phyloP scores from a whole-genome alignment of 2,888 invertebrate species.

The Ethmia dodecea region DNA sequence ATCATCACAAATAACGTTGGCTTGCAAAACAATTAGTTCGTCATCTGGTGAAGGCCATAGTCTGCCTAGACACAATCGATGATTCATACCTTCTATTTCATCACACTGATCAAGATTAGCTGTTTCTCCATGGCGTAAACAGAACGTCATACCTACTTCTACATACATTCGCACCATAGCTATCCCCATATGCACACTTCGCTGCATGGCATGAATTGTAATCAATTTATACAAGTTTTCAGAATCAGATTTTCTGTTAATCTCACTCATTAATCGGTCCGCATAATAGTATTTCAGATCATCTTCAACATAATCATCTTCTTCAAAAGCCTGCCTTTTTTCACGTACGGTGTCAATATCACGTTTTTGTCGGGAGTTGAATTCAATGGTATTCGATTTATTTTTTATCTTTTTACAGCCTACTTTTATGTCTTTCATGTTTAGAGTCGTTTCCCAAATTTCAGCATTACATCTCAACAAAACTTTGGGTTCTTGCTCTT shows the following conservation, averaged over 20 bases:
- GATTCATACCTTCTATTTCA: conserved; percentile 45
- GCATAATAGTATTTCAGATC: conserved; percentile 49
- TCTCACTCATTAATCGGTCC: conserved; percentile 38
- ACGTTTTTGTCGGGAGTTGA: not conserved
- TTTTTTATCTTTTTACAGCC: conserved; percentile 19
- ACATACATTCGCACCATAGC: conserved; percentile 48
- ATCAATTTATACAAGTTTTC: conserved; percentile 52
- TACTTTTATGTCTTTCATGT: conserved; percentile 20
- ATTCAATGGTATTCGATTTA: conserved; percentile 2
- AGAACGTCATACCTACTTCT: conserved; percentile 51
- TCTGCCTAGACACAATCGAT: conserved; percentile 47
- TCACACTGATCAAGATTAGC: conserved; percentile 39
- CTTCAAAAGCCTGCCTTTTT: not conserved
- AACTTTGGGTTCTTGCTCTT: conserved; percentile 22
- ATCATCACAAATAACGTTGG: conserved; percentile 48
- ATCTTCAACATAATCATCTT: conserved; percentile 45
- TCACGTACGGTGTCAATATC: not conserved
- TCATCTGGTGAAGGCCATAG: conserved; percentile 53
- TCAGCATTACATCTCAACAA: conserved; percentile 25
- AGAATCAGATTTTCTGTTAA: conserved; percentile 36
- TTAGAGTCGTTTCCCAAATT: conserved; percentile 18
- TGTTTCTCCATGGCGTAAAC: conserved; percentile 36
- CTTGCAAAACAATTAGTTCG: conserved; percentile 39
- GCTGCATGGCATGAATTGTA: conserved; percentile 41
- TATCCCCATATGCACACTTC: conserved; percentile 39